Conservation (phyloP, 2,888 invertebrate genomes). For the Gymnocheta viridis region DNA sequence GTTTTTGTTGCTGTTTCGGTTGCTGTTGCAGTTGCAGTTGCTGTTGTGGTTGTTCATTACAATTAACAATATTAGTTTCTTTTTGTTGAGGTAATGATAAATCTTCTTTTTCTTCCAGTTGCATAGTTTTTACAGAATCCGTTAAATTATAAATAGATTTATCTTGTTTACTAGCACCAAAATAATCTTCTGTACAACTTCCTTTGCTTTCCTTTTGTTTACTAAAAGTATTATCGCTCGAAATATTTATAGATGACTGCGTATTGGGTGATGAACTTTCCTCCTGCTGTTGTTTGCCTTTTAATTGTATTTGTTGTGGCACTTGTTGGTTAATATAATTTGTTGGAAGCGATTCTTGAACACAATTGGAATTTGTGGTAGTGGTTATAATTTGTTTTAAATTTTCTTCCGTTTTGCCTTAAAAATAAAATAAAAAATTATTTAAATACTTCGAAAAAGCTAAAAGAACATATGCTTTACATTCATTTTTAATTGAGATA, state of each 20-base stretch:
- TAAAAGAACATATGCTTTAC: too few species aligned
- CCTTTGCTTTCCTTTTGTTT: constrained; percentile 8
- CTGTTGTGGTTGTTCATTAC: constrained; percentile 35
- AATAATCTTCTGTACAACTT: constrained; percentile 17
- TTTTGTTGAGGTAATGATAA: constrained; percentile 57
- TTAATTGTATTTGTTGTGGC: constrained; percentile 45
- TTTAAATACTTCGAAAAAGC: not conserved
- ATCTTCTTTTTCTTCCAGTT: constrained; percentile 54
- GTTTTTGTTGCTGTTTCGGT: constrained; percentile 14
- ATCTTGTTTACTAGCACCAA: constrained; percentile 51
- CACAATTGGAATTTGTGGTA: constrained; percentile 54
- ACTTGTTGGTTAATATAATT: constrained; percentile 57
- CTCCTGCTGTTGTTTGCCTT: constrained; percentile 31
- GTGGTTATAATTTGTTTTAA: constrained; percentile 26
- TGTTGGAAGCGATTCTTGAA: constrained; percentile 56
- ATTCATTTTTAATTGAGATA: too few species aligned
- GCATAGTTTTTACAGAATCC: constrained; percentile 61
- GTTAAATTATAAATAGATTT: constrained; percentile 19
- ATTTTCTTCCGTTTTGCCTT: constrained; percentile 48
- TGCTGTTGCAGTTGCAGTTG: too few species aligned
- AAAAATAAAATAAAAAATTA: not conserved
- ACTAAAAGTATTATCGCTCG: constrained; percentile 30
- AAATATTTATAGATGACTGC: constrained; percentile 10
- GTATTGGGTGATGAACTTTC: not conserved
- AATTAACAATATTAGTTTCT: constrained; percentile 34